Conservation (phyloP, 2,113 vertebrate species). For the Synchiropus splendidus region DNA sequence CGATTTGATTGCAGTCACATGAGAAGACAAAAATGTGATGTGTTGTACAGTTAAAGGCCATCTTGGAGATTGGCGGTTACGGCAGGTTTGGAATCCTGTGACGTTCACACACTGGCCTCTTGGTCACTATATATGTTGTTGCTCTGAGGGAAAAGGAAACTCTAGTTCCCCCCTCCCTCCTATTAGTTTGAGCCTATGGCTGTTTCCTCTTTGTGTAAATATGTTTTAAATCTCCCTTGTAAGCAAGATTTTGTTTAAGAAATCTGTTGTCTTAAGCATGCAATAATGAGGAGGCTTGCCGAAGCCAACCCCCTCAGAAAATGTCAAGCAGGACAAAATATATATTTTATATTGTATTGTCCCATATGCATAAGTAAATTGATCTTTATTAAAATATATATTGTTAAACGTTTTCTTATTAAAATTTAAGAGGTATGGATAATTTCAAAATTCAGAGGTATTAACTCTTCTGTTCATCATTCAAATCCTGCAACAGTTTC, state of each 20-base stretch:
- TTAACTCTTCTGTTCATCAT: not conserved
- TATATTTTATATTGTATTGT: conserved; percentile 65
- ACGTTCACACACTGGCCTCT: conserved; percentile 48
- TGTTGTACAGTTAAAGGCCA: conserved; percentile 47
- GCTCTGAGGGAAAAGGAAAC: conserved; percentile 45
- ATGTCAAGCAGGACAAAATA: conserved; percentile 52
- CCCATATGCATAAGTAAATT: conserved; percentile 56
- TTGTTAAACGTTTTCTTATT: conserved; percentile 24
- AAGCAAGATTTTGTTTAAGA: conserved; percentile 98
- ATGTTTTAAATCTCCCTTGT: conserved; percentile 55
- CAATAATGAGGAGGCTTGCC: conserved; percentile 54
- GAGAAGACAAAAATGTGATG: conserved; percentile 4
- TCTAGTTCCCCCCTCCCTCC: conserved; percentile 36
- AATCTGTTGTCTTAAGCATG: conserved; percentile 79
- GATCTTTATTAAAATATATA: no score
- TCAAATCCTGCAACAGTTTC: no score
- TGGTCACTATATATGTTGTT: conserved; percentile 50
- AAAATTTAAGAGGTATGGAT: conserved; percentile 20
- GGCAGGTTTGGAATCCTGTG: conserved; percentile 44
- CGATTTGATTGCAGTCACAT: conserved; percentile 16
- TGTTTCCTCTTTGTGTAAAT: conserved; percentile 74
- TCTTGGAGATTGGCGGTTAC: conserved; percentile 48
- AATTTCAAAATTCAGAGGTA: not conserved
- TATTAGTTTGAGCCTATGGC: conserved; percentile 68
- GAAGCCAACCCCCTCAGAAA: no score